A percentile compares a stretch with the other conserved stretches of the same genome.
Evolutionary conservation across 2,888 invertebrate species (phyloP).

Genomic region (Lacanobia wlatinum): DNA sequence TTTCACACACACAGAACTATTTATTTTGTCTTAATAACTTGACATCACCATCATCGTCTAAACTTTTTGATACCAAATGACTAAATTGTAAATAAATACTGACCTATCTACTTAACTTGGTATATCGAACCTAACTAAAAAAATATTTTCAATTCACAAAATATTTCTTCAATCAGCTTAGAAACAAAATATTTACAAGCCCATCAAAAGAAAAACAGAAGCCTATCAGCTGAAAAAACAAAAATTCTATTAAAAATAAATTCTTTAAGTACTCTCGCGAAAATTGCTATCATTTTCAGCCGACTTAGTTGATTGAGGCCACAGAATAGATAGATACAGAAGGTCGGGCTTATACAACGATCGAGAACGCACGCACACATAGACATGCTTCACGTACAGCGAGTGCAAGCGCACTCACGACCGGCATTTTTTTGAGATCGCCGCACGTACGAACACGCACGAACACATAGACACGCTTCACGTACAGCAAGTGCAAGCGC

Average conservation of each 20-base stretch:
- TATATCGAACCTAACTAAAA: not conserved
- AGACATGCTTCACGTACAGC: not conserved
- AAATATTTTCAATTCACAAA: not conserved
- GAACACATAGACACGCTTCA: too few species aligned
- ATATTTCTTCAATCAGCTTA: not conserved
- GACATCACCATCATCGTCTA: not conserved
- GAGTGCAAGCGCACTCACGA: too few species aligned
- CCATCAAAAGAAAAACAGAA: conserved; percentile 13
- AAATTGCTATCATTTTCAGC: conserved; percentile 25
- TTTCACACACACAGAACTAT: not conserved
- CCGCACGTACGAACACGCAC: too few species aligned
- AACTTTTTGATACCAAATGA: not conserved
- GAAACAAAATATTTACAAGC: conserved; percentile 16
- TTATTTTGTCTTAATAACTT: not conserved
- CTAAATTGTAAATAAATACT: too few species aligned
- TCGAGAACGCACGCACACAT: not conserved
- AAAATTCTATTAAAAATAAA: conserved; percentile 14
- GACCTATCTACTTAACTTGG: not conserved
- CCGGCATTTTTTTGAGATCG: too few species aligned
- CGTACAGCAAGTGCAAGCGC: too few species aligned
- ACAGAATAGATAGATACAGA: not conserved
- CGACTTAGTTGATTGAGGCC: conserved; percentile 12
- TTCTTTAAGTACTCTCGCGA: not conserved
- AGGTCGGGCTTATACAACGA: not conserved
- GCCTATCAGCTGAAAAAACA: conserved; percentile 11